Conservation (phyloP, 2,113 vertebrate species). For the Psilopogon haemacephalus region DNA sequence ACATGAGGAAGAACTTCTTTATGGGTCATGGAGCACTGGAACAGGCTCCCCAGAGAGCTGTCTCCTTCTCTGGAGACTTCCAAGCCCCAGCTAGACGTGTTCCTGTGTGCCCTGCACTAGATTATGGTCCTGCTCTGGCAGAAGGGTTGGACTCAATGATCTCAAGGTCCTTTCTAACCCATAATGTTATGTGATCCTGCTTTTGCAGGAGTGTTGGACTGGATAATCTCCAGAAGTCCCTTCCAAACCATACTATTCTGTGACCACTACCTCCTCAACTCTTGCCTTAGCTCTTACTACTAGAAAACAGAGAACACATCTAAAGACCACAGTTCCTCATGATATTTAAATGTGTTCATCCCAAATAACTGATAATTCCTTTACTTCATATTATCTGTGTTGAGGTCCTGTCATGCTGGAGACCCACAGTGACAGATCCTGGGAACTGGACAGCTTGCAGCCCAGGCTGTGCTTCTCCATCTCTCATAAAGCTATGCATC, state of each 20-base stretch:
- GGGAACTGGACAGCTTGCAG: neutral
- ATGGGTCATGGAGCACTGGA: too few species aligned
- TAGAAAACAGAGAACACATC: neutral
- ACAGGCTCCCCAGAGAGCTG: too few species aligned
- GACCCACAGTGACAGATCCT: neutral
- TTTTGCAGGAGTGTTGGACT: too few species aligned
- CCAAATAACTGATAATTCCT: rapidly evolving
- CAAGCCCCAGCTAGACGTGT: too few species aligned
- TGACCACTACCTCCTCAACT: neutral
- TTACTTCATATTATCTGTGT: rapidly evolving
- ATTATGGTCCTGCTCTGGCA: too few species aligned
- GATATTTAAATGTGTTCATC: rapidly evolving
- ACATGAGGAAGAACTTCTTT: too few species aligned
- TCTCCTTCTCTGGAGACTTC: too few species aligned
- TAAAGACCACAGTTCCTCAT: rapidly evolving
- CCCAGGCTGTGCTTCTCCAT: neutral
- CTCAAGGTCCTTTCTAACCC: too few species aligned
- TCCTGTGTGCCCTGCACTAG: too few species aligned
- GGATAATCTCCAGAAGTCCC: too few species aligned
- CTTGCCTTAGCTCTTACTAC: neutral
- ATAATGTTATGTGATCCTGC: too few species aligned
- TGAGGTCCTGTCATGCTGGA: rapidly evolving
- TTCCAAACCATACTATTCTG: neutral
- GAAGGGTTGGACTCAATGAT: too few species aligned
- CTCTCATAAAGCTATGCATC: neutral